A percentile compares a stretch with the other conserved stretches of the same genome.
Evolutionary conservation across 2,888 invertebrate species (phyloP).

Genomic region (Nymphalis c-album): DNA sequence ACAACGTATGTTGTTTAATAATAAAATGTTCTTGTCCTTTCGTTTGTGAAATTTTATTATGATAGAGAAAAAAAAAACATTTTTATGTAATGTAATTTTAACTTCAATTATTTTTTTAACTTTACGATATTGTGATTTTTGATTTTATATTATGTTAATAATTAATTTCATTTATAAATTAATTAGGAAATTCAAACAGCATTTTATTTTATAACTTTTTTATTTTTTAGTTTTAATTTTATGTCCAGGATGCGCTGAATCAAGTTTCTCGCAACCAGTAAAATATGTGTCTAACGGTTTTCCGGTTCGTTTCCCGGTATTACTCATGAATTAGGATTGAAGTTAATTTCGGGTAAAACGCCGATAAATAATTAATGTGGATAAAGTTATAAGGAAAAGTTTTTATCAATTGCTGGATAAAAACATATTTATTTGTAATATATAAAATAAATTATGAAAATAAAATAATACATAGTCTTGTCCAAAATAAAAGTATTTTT

Average conservation of each 20-base stretch:
- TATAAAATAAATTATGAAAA: no score
- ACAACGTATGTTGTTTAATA: background rate
- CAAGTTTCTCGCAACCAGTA: constrained; percentile 14
- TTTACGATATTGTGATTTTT: no score
- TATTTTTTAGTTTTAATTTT: no score
- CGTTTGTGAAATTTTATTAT: background rate
- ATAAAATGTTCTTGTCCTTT: background rate
- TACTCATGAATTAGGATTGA: constrained; percentile 12
- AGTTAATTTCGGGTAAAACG: background rate
- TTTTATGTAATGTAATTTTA: background rate
- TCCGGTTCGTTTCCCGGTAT: constrained; percentile 44
- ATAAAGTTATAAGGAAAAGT: background rate
- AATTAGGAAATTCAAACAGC: no score
- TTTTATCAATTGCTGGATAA: no score
- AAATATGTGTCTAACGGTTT: constrained; percentile 34
- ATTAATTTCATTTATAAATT: no score
- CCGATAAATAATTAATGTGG: background rate
- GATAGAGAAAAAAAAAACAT: background rate
- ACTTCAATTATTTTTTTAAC: background rate
- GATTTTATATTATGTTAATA: no score
- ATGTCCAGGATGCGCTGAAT: constrained; percentile 11
- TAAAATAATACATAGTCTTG: no score
- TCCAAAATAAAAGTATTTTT: no score
- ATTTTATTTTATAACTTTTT: no score
- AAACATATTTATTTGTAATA: no score